phyloP scores from a whole-genome alignment of 1,140 invertebrate species.

The Sycobia sp. region DNA sequence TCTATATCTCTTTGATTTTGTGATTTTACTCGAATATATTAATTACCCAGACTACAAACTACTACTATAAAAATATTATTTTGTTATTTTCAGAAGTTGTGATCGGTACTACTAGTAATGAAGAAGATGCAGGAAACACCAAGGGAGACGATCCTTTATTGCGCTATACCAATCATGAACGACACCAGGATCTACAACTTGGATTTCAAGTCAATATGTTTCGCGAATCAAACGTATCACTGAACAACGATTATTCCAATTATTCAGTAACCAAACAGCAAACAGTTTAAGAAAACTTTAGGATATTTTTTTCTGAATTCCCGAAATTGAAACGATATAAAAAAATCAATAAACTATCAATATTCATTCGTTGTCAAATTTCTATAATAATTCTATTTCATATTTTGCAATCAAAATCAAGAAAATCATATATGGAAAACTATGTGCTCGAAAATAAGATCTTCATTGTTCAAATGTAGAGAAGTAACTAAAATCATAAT shows the following conservation, averaged over 20 bases:
- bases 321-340: no score
- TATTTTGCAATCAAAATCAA: no score
- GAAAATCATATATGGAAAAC: no score
- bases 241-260: constrained; percentile 35
- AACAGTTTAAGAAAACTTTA: constrained; percentile 14
- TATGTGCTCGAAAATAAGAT: no score
- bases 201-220: constrained; percentile 16
- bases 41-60: background rate
- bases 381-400: no score
- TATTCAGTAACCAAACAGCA: constrained; percentile 6
- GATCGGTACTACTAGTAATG: constrained; percentile 46
- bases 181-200: constrained; percentile 38
- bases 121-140: constrained; percentile 49
- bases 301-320: no score
- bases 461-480: no score
- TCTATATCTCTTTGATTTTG: background rate
- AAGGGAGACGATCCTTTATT: constrained; percentile 52
- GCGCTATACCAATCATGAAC: constrained; percentile 57
- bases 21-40: background rate
- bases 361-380: no score
- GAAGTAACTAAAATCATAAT: no score
- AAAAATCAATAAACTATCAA: no score
- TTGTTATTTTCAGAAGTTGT: constrained; percentile 46
- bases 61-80: background rate
- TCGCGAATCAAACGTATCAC: constrained; percentile 36